Evolutionary conservation across 1,140 invertebrate genomes (phyloP), one percentile per base, ranked within the genome.

Genomic region (Thalassaphorura encarpata): DNA sequence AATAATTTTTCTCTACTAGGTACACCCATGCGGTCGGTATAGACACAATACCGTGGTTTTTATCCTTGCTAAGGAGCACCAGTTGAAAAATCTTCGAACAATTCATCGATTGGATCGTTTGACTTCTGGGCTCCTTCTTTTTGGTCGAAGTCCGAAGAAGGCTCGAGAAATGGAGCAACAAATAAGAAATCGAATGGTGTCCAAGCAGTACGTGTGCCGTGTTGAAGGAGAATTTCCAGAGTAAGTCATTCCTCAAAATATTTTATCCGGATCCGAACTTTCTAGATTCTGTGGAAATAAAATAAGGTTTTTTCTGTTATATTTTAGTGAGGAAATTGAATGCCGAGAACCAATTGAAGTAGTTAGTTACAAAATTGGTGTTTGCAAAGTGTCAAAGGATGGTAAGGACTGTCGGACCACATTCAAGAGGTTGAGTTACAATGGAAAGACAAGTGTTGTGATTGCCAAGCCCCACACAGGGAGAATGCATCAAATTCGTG

Each of bases 401-500:
- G 93, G 90, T 43, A 97, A 97, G 75, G 83, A 86, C 61, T 91
- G 92, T 70, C 79, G 81, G 19, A 97, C 93, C 0, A 80, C 83
- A 52, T 96, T 98, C 77, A 82, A 89, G 69, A 80, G 86, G 67
- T 71, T 98, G 11, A 90, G 87, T 51, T 86, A 77, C 72, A 91
- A 96, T 74, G 80, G 80, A 2, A 85, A 84, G 66, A 87, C 89
- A 0, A 97, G 91, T 67, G 87, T 98, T 23, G 91, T 99, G 1
- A 75, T 87, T 19, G 97, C 93, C 73, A 83, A 84, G 66, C 92
- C 95, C 0, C 83, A 87, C 65, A 97, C 95, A 1, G 96, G 96
- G 0, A 76, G 96, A 58, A 99, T 97, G 83, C 96, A 99, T 73
- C 96, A 99, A 73, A 98, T 99, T 59, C 78, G 96, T 57, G 92